Conservation (phyloP, 2,888 invertebrate genomes). For the Drosophila quinaria region DNA sequence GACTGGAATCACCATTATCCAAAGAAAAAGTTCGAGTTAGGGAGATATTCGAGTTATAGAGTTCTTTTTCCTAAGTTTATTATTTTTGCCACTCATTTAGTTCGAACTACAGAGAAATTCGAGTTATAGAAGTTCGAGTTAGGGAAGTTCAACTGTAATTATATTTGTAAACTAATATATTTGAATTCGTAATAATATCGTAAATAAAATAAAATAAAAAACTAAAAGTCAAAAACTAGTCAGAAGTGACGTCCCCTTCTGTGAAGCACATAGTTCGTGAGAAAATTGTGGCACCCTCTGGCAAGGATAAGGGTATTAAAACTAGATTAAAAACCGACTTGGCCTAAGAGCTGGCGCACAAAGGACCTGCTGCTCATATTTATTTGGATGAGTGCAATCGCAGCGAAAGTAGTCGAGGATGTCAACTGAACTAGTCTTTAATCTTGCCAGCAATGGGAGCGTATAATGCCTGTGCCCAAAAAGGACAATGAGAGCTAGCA, state of each 20-base stretch:
- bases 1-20: too few relatives aligned
- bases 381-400: slow-evolving; percentile 10
- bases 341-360: neutral
- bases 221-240: neutral
- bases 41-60: too few relatives aligned
- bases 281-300: neutral
- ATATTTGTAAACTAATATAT: too few relatives aligned
- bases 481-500: slow-evolving; percentile 10
- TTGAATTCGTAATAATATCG: too few relatives aligned
- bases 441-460: slow-evolving; percentile 55
- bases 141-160: too few relatives aligned
- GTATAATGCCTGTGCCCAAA: slow-evolving; percentile 8
- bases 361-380: slow-evolving; percentile 8
- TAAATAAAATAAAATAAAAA: neutral
- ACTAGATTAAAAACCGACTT: slow-evolving; percentile 22
- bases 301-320: slow-evolving; percentile 1
- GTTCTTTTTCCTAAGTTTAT: too few relatives aligned
- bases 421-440: slow-evolving; percentile 42
- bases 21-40: too few relatives aligned
- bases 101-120: too few relatives aligned
- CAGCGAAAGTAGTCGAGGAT: slow-evolving; percentile 21
- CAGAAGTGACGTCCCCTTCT: neutral
- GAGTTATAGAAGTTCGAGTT: too few relatives aligned
- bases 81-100: too few relatives aligned
- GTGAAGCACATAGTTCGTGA: neutral